Conservation (phyloP, 2,113 vertebrate genomes). For the Mystacornis crossleyi region DNA sequence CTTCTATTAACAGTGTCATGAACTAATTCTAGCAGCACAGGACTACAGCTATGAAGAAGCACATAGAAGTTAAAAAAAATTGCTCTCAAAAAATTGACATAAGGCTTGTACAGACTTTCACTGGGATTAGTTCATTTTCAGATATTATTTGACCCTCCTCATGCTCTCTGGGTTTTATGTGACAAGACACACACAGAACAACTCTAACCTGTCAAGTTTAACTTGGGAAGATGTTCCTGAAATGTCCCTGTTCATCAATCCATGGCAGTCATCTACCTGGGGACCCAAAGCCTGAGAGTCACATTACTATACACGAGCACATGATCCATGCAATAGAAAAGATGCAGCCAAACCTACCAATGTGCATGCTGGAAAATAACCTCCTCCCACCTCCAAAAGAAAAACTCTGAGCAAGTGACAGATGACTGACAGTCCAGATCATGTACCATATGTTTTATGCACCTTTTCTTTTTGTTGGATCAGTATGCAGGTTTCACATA, state of each 20-base stretch:
- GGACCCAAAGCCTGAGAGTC: background rate
- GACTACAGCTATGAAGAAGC: background rate
- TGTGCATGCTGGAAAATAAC: background rate
- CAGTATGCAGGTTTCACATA: background rate
- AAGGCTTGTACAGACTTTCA: background rate
- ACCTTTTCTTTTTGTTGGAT: background rate
- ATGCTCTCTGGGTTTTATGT: background rate
- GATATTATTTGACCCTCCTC: background rate
- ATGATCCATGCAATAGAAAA: background rate
- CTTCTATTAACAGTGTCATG: background rate
- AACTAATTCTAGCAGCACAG: background rate
- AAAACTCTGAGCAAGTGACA: background rate
- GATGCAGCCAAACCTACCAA: background rate
- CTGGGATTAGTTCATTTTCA: background rate
- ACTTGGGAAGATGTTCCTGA: background rate
- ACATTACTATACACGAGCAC: background rate
- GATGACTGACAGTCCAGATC: background rate
- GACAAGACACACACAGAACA: background rate
- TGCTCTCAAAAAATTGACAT: background rate
- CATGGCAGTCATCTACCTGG: conserved; percentile 7
- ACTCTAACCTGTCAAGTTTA: conserved; percentile 31
- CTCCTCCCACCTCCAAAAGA: background rate
- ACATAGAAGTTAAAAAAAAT: background rate
- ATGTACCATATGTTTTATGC: background rate
- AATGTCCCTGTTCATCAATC: conserved; percentile 18